A percentile compares a stretch with the other conserved stretches of the same genome.
Evolutionary conservation across 2,888 invertebrate genomes (phyloP).

Genomic region (Mimachlamys varia): DNA sequence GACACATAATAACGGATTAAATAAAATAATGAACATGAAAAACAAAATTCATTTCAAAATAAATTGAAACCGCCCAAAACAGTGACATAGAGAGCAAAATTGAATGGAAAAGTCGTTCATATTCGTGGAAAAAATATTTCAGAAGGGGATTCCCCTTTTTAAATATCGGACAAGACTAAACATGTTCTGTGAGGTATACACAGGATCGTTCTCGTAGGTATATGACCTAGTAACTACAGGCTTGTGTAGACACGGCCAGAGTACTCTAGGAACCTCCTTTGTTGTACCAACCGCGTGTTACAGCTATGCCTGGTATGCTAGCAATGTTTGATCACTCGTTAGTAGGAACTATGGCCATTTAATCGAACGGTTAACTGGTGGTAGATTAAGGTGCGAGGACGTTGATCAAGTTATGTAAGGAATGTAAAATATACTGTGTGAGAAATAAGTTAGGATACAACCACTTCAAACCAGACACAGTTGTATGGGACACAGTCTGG

Average conservation of each 20-base stretch:
- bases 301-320: background rate
- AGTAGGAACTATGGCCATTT: slow-evolving; percentile 31
- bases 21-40: background rate
- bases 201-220: slow-evolving; percentile 31
- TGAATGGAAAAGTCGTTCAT: background rate
- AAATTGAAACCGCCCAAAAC: background rate
- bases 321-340: slow-evolving; percentile 5
- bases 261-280: slow-evolving; percentile 20
- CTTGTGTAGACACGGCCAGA: slow-evolving; percentile 2
- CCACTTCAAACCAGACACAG: background rate
- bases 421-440: background rate
- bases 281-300: slow-evolving; percentile 34
- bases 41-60: background rate
- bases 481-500: background rate
- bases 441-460: background rate
- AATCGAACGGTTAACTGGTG: slow-evolving; percentile 23
- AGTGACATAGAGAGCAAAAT: background rate
- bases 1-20: background rate
- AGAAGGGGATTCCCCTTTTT: slow-evolving; percentile 24
- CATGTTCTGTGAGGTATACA: background rate
- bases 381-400: background rate
- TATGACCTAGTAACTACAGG: background rate
- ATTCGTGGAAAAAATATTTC: background rate
- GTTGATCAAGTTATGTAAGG: slow-evolving; percentile 20
- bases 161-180: background rate